phyloP scores from a whole-genome alignment of 2,888 invertebrate genomes.

The Stenodera caucasica region DNA sequence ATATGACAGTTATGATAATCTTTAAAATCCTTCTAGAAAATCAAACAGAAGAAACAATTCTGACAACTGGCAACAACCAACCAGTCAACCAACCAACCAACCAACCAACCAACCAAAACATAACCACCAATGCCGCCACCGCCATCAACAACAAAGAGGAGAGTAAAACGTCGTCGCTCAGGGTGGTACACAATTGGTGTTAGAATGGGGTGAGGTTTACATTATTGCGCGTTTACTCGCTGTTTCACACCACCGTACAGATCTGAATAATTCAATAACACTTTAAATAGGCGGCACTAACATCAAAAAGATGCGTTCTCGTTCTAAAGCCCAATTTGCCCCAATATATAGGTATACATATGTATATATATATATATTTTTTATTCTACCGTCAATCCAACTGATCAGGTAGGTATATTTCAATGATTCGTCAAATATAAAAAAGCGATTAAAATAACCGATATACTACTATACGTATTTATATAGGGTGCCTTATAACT shows the following conservation, averaged over 20 bases:
- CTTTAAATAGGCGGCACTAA: slow-evolving; percentile 50
- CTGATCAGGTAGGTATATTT: not conserved
- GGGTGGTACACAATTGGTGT: slow-evolving; percentile 39
- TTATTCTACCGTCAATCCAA: too few relatives aligned
- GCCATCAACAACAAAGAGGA: slow-evolving; percentile 24
- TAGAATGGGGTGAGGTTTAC: slow-evolving; percentile 45
- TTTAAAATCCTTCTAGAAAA: slow-evolving; percentile 20
- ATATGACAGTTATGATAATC: slow-evolving; percentile 3
- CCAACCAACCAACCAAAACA: slow-evolving; percentile 17
- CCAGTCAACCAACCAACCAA: too few relatives aligned
- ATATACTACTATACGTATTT: too few relatives aligned
- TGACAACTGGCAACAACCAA: slow-evolving; percentile 29
- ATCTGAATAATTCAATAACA: slow-evolving; percentile 54
- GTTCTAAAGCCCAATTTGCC: not conserved
- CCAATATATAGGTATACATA: too few relatives aligned
- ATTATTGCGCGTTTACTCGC: slow-evolving; percentile 50
- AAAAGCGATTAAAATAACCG: not conserved
- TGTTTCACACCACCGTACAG: slow-evolving; percentile 51
- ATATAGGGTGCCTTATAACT: not conserved
- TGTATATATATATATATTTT: too few relatives aligned
- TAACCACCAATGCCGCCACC: not conserved
- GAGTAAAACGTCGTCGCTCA: slow-evolving; percentile 32
- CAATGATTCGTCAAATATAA: not conserved
- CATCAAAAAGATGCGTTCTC: slow-evolving; percentile 46
- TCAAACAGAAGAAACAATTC: slow-evolving; percentile 29